Percentiles rank a stretch among this genome's conserved stretches.
Conservation (phyloP, 2,113 vertebrate genomes). For the Hylia prasina region DNA sequence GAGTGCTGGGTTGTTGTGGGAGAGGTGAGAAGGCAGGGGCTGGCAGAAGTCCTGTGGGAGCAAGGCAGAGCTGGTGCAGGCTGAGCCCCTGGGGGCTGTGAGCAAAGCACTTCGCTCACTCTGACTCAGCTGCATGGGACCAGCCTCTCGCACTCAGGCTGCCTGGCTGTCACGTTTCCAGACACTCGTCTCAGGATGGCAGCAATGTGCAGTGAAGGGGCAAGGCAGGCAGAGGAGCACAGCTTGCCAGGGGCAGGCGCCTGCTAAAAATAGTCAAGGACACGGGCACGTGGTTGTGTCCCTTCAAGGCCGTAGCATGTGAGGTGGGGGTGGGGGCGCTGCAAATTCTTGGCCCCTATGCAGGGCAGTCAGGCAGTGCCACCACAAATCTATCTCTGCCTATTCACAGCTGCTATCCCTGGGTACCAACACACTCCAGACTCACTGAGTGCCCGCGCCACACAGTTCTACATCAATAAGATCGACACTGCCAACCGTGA, state of each 20-base stretch:
- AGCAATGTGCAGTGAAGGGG: constrained; percentile 64
- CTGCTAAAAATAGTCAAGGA: constrained; percentile 69
- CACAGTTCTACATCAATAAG: constrained; percentile 89
- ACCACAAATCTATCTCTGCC: not conserved
- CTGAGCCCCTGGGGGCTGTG: not conserved
- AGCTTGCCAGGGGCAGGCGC: constrained; percentile 58
- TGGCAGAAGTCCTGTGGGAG: constrained; percentile 8
- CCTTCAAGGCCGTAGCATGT: constrained; percentile 54
- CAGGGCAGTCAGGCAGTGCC: constrained; percentile 19
- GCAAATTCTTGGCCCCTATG: constrained; percentile 51
- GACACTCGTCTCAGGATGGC: constrained; percentile 63
- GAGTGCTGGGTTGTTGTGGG: not conserved
- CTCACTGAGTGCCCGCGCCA: constrained; percentile 71
- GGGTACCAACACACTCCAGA: constrained; percentile 92
- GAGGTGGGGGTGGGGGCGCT: constrained; percentile 46
- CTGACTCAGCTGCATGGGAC: constrained; percentile 61
- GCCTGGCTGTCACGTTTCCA: constrained; percentile 60
- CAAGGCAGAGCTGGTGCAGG: not conserved
- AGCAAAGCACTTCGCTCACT: not conserved
- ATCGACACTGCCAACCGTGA: constrained; percentile 86
- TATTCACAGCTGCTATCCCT: constrained; percentile 83
- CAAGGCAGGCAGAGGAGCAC: constrained; percentile 58
- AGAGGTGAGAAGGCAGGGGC: not conserved
- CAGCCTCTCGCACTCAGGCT: not conserved
- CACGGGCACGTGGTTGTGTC: constrained; percentile 54